Base-by-base conservation (phyloP, 2,888 invertebrate genomes). In the Sphaerophoria taeniata region DNA sequence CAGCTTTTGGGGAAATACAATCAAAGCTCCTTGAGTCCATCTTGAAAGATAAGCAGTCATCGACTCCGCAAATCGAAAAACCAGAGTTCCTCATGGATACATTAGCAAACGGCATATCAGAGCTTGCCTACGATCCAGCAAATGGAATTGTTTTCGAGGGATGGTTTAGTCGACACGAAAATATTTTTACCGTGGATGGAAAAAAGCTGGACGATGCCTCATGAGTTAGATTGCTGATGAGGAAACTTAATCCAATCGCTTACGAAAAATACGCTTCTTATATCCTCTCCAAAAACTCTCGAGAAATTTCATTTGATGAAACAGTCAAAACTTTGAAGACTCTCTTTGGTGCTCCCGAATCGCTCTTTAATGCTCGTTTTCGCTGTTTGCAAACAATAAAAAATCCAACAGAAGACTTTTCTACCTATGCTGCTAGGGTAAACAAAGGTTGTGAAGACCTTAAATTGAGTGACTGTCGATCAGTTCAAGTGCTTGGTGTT, bases 401-500 rank as follows among this genome's bases (percentile, higher is more conserved):
- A 75, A 58, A 75, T 60, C 16, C 56, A 7, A 34, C 16, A 51
- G 72, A 78, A 14, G 78, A 78, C 49, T 72, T 71, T 6, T 14
- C 51, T 9, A 51, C 43, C 4, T 78, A 72, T 43, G 72, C 78
- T 31, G 6, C 78, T 80, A 73, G 70, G 56, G 75, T 65, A 16
- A 71, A 60, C 49, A 51, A 67, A 36, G 33, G 1, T 43, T 82
- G 82, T 3, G 86, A 87, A 55, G 71, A 79, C 53, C 82, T 81
- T 55, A 70, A 71, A 24, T 33, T 86, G 9, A 56, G n/a, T 6
- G 24, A 24, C 24, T 24, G 58, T 39, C n/a, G 51, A 72, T 45
- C 60, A 74, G 74, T 76, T 83, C 77, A 78, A 88, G 89, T 87
- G 89, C 3, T 58, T 58, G n/a, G 58, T 58, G 0, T 58, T 58